Evolutionary conservation across 2,888 invertebrate genomes (phyloP).

Genomic region (Ephialtes manifestator): DNA sequence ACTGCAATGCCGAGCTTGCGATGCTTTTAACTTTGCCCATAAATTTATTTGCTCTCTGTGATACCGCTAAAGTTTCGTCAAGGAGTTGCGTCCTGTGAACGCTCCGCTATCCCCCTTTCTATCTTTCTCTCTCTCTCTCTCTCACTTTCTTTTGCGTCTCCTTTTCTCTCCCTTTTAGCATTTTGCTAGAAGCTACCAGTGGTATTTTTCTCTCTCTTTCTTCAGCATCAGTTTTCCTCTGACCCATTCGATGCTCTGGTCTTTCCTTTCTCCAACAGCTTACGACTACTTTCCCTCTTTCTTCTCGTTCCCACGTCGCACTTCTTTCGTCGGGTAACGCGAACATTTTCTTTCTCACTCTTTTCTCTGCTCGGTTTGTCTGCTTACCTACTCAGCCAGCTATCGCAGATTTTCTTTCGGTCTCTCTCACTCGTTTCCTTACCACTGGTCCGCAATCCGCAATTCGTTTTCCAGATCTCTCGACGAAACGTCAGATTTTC

Average conservation of each 20-base stretch:
- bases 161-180: slow-evolving; percentile 51
- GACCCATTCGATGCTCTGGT: slow-evolving; percentile 51
- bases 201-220: slow-evolving; percentile 48
- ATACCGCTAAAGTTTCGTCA: slow-evolving; percentile 82
- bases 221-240: slow-evolving; percentile 58
- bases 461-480: slow-evolving; percentile 47
- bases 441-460: slow-evolving; percentile 31
- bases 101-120: slow-evolving; percentile 66
- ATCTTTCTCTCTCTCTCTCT: slow-evolving; percentile 38
- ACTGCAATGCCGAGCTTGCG: slow-evolving; percentile 78
- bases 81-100: slow-evolving; percentile 71
- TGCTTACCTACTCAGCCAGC: slow-evolving; percentile 36
- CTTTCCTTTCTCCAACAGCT: slow-evolving; percentile 18
- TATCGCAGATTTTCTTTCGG: background rate
- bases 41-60: slow-evolving; percentile 83
- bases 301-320: slow-evolving; percentile 25
- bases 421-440: background rate
- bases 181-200: slow-evolving; percentile 53
- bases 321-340: slow-evolving; percentile 53
- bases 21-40: slow-evolving; percentile 84
- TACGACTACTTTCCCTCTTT: slow-evolving; percentile 1
- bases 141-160: slow-evolving; percentile 50
- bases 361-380: slow-evolving; percentile 28
- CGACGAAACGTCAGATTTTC: slow-evolving; percentile 56
- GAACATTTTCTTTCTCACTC: slow-evolving; percentile 52